These are phyloP conservation scores for Rhinogobius similis DNA, from an alignment of 2,113 vertebrate species.

Conservation along the genomic window DNA sequence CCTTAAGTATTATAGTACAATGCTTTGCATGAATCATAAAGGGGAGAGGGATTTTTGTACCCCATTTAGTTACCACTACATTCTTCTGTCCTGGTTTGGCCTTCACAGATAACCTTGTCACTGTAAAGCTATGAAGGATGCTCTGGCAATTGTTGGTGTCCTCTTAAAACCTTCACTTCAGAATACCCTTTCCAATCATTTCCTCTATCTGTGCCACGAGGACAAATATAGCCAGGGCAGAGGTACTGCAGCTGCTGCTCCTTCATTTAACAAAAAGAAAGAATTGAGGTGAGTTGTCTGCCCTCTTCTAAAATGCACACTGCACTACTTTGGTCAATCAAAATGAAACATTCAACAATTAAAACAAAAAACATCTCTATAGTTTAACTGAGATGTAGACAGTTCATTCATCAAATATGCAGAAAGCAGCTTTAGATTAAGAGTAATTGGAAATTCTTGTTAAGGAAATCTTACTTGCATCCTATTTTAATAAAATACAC, in stretches of 20 bases:
- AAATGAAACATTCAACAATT: neutral
- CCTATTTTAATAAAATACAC: no score
- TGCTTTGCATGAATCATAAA: neutral
- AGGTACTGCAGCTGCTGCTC: constrained; percentile 40
- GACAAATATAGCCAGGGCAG: constrained; percentile 62
- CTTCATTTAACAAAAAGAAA: constrained; percentile 25
- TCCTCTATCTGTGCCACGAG: constrained; percentile 55
- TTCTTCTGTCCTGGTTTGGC: constrained; percentile 36
- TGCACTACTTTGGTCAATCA: constrained; percentile 3
- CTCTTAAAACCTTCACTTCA: constrained; percentile 59
- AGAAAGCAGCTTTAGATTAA: no score
- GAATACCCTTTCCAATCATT: constrained; percentile 59
- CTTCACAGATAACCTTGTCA: constrained; percentile 61
- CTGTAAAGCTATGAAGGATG: constrained; percentile 55
- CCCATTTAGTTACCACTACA: constrained; percentile 29
- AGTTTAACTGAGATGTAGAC: no score
- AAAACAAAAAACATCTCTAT: no score
- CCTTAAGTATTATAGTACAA: neutral
- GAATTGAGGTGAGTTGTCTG: constrained; percentile 19
- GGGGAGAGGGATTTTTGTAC: constrained; percentile 7
- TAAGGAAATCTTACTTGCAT: no score
- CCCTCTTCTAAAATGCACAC: constrained; percentile 13
- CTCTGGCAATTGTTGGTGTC: constrained; percentile 55
- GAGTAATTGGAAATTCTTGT: no score
- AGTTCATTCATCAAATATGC: no score